Conservation (phyloP, 2,113 vertebrate species). For the Prunella himalayana region DNA sequence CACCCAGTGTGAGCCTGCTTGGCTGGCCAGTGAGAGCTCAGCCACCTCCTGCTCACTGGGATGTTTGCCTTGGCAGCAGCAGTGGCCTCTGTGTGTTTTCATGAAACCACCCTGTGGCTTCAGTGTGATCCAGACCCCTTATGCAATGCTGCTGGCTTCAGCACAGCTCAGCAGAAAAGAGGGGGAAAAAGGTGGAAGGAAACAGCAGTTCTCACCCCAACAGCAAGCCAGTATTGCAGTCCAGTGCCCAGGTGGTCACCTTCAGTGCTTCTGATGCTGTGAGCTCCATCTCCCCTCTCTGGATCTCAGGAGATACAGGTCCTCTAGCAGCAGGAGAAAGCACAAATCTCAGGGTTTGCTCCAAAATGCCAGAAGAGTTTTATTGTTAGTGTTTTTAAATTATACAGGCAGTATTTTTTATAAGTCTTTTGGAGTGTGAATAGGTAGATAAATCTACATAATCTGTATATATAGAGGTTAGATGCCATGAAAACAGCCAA, state of each 20-base stretch:
- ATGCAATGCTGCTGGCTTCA: not conserved
- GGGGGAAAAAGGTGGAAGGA: not conserved
- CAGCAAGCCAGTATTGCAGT: not conserved
- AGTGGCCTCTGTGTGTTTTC: not conserved
- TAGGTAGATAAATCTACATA: not conserved
- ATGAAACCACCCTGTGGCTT: not conserved
- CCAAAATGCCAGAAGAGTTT: not conserved
- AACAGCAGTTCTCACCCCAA: not conserved
- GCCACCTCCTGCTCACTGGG: not conserved
- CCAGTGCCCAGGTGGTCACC: not conserved
- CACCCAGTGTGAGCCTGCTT: not conserved
- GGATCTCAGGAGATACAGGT: not conserved
- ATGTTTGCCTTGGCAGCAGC: not conserved
- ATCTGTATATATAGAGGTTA: not conserved
- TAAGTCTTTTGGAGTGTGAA: not conserved
- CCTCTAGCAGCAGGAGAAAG: not conserved
- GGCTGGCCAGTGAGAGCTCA: not conserved
- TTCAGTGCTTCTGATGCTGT: not conserved
- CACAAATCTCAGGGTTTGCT: not conserved
- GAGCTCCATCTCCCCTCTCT: not conserved
- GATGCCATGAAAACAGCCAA: not conserved
- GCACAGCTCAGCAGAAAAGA: not conserved
- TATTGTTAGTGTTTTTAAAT: not conserved
- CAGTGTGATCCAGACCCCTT: not conserved
- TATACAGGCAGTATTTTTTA: not conserved